Percentiles rank a stretch among this genome's conserved stretches.
Conservation (phyloP, 2,888 invertebrate species). For the Thelaira solivaga region DNA sequence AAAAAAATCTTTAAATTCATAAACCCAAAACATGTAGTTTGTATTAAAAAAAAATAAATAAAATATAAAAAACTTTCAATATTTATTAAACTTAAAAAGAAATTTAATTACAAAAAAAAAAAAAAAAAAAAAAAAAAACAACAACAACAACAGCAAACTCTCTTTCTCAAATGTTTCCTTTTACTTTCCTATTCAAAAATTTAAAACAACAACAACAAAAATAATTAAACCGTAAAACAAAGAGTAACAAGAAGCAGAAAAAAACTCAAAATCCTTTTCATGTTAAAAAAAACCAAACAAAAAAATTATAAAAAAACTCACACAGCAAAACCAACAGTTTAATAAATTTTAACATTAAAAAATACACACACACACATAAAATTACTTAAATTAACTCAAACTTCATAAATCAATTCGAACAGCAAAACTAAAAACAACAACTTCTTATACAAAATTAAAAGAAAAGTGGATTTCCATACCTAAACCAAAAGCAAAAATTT, state of each 20-base stretch:
- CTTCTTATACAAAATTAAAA: too few species aligned
- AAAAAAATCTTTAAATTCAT: slow-evolving; percentile 26
- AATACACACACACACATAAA: too few species aligned
- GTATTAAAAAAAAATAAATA: slow-evolving; percentile 22
- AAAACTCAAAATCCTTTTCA: slow-evolving; percentile 39
- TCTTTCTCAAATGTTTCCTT: slow-evolving; percentile 61
- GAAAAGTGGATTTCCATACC: too few species aligned
- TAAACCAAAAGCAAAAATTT: too few species aligned
- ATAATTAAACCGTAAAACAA: slow-evolving; percentile 7
- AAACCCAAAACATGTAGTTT: slow-evolving; percentile 32
- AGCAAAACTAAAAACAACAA: background rate
- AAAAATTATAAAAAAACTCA: background rate
- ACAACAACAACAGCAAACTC: slow-evolving; percentile 45
- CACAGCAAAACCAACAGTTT: background rate
- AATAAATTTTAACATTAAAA: slow-evolving; percentile 16
- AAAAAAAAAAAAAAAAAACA: background rate
- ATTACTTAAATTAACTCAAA: too few species aligned
- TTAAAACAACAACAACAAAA: slow-evolving; percentile 13
- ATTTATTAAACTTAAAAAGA: slow-evolving; percentile 36
- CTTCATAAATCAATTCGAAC: too few species aligned
- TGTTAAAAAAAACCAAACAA: slow-evolving; percentile 31
- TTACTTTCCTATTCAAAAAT: slow-evolving; percentile 59
- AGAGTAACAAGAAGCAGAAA: too few species aligned
- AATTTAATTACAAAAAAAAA: slow-evolving; percentile 13
- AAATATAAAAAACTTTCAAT: slow-evolving; percentile 43